phyloP scores from a whole-genome alignment of 1,140 invertebrate species.

The Heliconius hermathena region DNA sequence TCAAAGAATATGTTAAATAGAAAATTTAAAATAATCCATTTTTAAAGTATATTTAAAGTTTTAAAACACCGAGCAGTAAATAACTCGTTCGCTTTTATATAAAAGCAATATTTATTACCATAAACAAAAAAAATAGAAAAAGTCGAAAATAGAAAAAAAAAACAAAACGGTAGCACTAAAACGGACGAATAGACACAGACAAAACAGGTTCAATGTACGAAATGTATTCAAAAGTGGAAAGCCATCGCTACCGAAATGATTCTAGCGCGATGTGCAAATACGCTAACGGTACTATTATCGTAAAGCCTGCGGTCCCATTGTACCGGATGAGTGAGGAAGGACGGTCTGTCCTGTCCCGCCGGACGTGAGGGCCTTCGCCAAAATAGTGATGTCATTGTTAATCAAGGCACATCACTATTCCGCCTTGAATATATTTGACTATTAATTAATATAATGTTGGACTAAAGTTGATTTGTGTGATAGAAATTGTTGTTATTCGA shows the following conservation, averaged over 20 bases:
- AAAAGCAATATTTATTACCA: background rate
- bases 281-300: constrained; percentile 55
- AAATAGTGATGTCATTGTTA: constrained; percentile 65
- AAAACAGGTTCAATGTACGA: constrained; percentile 53
- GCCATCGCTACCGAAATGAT: constrained; percentile 49
- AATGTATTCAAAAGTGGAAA: constrained; percentile 52
- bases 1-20: background rate
- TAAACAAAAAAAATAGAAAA: background rate
- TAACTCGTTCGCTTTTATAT: background rate
- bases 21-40: too few relatives aligned
- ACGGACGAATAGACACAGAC: constrained; percentile 1
- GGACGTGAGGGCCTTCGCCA: constrained; percentile 64
- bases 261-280: constrained; percentile 65
- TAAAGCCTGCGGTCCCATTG: constrained; percentile 43
- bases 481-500: too few relatives aligned
- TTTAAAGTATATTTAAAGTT: too few relatives aligned
- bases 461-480: too few relatives aligned
- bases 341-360: constrained; percentile 53
- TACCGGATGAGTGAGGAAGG: constrained; percentile 70
- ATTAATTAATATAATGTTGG: constrained; percentile 4
- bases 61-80: too few relatives aligned
- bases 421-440: constrained; percentile 37
- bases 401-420: constrained; percentile 57
- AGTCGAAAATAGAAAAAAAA: background rate
- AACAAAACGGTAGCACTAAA: constrained; percentile 1